These are phyloP conservation scores for Gonocerus acuteangulatus DNA, from an alignment of 2,888 invertebrate species.

Conservation along the genomic window DNA sequence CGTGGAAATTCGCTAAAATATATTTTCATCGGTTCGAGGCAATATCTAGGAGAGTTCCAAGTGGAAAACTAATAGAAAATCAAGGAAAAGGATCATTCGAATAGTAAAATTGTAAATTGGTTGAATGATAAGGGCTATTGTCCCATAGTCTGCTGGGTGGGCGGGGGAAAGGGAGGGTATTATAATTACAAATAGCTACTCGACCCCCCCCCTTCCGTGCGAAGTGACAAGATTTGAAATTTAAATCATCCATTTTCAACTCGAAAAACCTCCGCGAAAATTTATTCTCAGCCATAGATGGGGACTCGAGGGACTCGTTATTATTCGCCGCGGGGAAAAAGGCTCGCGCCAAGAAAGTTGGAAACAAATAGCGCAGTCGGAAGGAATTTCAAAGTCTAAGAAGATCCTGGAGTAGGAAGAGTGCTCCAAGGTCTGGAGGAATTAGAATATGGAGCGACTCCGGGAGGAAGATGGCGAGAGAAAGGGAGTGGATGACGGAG, in stretches of 20 bases:
- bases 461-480: no score
- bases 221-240: not conserved
- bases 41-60: no score
- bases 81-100: no score
- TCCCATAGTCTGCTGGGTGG: no score
- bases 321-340: no score
- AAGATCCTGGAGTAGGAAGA: not conserved
- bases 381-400: not conserved
- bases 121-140: no score
- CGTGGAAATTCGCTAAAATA: no score
- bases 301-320: no score
- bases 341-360: not conserved
- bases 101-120: no score
- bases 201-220: no score
- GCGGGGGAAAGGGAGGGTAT: not conserved
- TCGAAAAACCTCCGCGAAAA: slow-evolving; percentile 5
- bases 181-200: not conserved
- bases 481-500: not conserved
- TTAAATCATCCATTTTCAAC: slow-evolving; percentile 7
- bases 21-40: no score
- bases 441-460: not conserved
- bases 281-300: slow-evolving; percentile 2
- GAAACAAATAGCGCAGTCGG: not conserved
- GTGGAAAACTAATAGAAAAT: no score
- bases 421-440: not conserved